A percentile compares a stretch with the other conserved stretches of the same genome.
Evolutionary conservation across 2,797 vertebrate genomes (phyloP).

Genomic region (Threskiornis aethiopicus): DNA sequence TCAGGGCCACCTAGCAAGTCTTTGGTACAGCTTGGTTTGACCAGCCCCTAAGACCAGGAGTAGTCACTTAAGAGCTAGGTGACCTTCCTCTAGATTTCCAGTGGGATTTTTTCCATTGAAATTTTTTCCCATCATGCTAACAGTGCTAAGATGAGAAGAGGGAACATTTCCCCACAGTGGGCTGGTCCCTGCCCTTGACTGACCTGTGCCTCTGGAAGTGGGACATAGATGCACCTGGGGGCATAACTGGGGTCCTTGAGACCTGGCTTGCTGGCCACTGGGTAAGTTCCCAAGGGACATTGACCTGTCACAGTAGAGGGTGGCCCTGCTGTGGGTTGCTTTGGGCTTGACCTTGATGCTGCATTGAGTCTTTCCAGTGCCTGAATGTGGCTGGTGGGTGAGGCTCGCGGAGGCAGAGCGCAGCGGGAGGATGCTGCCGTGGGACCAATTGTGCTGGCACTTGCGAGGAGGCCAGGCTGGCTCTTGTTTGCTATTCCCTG

Average conservation of each 20-base stretch:
- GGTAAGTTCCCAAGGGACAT: neutral
- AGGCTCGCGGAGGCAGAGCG: neutral
- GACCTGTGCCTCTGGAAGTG: neutral
- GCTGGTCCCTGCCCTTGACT: neutral
- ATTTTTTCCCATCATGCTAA: neutral
- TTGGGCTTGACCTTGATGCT: neutral
- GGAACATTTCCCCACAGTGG: neutral
- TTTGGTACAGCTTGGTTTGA: neutral
- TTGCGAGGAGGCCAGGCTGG: neutral
- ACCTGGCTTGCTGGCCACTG: neutral
- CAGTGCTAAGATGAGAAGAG: neutral
- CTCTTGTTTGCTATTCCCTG: conserved; percentile 84
- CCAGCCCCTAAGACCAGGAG: neutral
- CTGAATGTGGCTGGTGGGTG: neutral
- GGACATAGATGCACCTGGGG: neutral
- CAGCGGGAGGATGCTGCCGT: neutral
- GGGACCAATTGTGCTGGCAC: neutral
- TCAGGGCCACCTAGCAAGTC: neutral
- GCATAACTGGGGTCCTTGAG: neutral
- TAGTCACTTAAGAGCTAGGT: neutral
- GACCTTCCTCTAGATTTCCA: neutral
- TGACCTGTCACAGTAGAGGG: neutral
- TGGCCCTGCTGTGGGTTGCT: neutral
- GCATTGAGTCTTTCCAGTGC: neutral
- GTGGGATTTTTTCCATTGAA: neutral